phyloP scores from a whole-genome alignment of 2,797 vertebrate genomes.

The Macrochelys suwanniensis region DNA sequence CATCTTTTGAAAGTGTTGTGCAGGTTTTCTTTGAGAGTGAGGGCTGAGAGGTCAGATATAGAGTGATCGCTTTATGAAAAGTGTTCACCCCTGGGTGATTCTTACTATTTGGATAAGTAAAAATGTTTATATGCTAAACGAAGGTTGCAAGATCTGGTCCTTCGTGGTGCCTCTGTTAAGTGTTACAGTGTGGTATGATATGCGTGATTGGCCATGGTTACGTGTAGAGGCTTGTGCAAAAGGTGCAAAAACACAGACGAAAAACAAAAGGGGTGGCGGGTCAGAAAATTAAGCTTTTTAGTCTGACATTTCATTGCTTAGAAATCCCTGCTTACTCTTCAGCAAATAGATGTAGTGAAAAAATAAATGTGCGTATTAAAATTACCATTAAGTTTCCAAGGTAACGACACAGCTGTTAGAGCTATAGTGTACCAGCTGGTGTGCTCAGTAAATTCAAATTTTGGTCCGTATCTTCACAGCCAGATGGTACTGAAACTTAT shows the following conservation, averaged over 20 bases:
- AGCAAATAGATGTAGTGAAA: background rate
- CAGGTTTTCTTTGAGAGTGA: too few species aligned
- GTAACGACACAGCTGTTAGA: background rate
- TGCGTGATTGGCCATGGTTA: background rate
- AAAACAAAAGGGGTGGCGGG: background rate
- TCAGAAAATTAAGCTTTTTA: background rate
- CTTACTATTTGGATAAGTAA: background rate
- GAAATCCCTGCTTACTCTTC: background rate
- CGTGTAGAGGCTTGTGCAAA: background rate
- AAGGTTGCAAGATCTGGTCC: slow-evolving; percentile 27
- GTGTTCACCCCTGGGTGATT: background rate
- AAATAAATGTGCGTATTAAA: background rate
- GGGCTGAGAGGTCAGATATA: too few species aligned
- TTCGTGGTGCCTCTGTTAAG: background rate
- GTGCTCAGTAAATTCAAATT: background rate
- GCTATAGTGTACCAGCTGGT: background rate
- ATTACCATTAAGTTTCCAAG: background rate
- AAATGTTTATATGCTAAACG: background rate
- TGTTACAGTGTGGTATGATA: rapidly evolving
- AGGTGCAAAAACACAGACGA: background rate
- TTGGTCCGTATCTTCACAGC: background rate
- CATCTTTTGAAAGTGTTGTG: too few species aligned
- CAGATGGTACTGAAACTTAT: background rate
- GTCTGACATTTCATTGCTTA: background rate
- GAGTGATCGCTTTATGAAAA: too few species aligned